These are phyloP conservation scores for Myocastor coypus DNA, from an alignment of 2,113 vertebrate genomes.

Conservation along the genomic window DNA sequence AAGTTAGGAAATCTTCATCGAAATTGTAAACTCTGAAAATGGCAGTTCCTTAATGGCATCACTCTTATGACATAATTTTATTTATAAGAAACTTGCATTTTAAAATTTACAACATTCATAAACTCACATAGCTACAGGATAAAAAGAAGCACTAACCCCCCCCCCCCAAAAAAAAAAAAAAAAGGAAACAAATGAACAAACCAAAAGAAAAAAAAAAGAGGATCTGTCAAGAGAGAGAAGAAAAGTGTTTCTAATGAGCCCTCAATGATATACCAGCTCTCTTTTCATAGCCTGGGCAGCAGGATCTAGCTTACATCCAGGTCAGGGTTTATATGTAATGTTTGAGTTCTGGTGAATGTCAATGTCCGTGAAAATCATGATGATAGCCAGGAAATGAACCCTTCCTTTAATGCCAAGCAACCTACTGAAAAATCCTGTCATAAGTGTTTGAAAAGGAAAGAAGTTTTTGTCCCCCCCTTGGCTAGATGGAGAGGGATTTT, in stretches of 20 bases:
- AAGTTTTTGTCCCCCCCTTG: conserved; percentile 25
- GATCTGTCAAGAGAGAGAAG: background rate
- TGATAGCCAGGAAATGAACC: conserved; percentile 69
- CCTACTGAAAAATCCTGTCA: conserved; percentile 57
- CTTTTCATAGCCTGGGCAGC: background rate
- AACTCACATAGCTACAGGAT: conserved; percentile 22
- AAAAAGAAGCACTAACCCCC: background rate
- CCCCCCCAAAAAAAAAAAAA: background rate
- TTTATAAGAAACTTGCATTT: background rate
- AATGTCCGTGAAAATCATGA: conserved; percentile 73
- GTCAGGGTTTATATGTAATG: conserved; percentile 64
- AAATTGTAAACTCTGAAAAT: conserved; percentile 48
- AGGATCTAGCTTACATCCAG: conserved; percentile 52
- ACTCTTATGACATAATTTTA: conserved; percentile 58
- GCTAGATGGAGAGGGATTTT: conserved; percentile 59
- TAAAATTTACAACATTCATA: conserved; percentile 39
- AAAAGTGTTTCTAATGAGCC: conserved; percentile 63
- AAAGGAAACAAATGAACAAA: conserved; percentile 5
- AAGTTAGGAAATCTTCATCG: conserved; percentile 50
- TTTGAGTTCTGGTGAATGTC: conserved; percentile 74
- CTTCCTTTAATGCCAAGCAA: conserved; percentile 70
- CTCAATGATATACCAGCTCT: background rate
- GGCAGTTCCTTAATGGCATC: conserved; percentile 26
- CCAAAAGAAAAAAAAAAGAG: background rate
- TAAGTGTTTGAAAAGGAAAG: conserved; percentile 66